Conservation (phyloP, 2,113 vertebrate species). For the Acrocephalus arundinaceus region DNA sequence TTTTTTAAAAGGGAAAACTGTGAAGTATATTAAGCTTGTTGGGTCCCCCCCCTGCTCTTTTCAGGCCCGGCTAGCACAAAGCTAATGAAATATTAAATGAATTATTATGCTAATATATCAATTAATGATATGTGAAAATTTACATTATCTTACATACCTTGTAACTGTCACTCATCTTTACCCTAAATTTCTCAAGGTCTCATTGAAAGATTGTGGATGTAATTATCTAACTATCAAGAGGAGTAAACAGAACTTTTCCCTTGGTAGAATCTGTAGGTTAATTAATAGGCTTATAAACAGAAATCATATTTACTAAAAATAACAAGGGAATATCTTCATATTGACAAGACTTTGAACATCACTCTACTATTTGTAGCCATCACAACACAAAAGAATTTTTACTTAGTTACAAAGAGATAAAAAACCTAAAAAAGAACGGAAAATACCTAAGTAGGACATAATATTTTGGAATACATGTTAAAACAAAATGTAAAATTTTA, state of each 20-base stretch:
- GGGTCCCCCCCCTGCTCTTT: too few species aligned
- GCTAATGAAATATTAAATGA: neutral
- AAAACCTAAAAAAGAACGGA: neutral
- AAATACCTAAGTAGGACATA: neutral
- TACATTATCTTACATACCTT: neutral
- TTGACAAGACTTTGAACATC: neutral
- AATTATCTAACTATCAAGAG: conserved; percentile 5
- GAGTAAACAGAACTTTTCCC: conserved; percentile 4
- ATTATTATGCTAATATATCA: neutral
- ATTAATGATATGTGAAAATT: conserved; percentile 4
- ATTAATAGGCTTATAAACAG: conserved; percentile 28
- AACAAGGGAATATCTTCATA: neutral
- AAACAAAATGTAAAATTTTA: neutral
- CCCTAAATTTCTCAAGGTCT: conserved; percentile 20
- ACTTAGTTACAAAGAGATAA: neutral
- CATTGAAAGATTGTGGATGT: neutral
- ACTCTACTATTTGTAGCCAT: neutral
- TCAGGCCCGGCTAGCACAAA: too few species aligned
- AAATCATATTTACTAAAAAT: conserved; percentile 30
- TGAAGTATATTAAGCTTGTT: neutral
- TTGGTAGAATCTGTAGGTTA: neutral
- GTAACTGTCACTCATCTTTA: neutral
- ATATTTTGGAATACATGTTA: neutral
- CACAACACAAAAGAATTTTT: neutral
- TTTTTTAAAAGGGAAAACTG: neutral